Evolutionary conservation across 1,140 invertebrate species (phyloP), one percentile per base, ranked within the genome.

Genomic region (Mactra quadrangularis): DNA sequence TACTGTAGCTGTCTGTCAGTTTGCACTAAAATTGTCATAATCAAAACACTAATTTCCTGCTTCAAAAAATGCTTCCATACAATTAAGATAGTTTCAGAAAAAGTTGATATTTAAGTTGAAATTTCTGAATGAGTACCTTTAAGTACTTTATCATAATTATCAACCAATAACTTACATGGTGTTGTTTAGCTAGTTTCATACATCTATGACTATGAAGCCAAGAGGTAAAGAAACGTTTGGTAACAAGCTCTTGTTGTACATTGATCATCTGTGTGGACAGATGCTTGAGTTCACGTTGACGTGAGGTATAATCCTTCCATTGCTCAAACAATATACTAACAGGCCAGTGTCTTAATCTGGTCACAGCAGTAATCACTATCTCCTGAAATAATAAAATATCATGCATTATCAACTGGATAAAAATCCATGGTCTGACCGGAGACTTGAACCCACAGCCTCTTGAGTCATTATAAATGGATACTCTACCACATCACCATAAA

Each of bases 271-370:
- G 35, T 19, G 83, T 35, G 4, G 85, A 59, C 9, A 82, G 55
- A 22, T 35, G 47, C 29, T 83, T 78, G 31, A 86, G 64, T 22
- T 86, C 70, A 0, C 62, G 47, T 41, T 83, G 82, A 22, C 62
- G 68, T 17, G 57, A n/a, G 17, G 81, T 84, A 38, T 66, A 84
- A 15, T 86, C 85, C 53, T 64, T 64, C 85, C 85, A 86, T 27
- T 82, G 82, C 17, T 78, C 70, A 62, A 86, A 86, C n/a, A 83
- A 35, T 17, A 86, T 57, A 41, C 81, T 84, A n/a, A 83, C 62
- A 22, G 85, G 85, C 85, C 85, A 86, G 47, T 86, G 75, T 27
- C 70, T 22, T 11, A 86, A 45, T 41, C 76, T 57, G 29, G 41
- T 70, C 17, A 86, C 62, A n/a, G 83, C 77, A 19, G 70, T 76